Evolutionary conservation across 1,140 invertebrate genomes (phyloP).

Genomic region (Aplysia californica): DNA sequence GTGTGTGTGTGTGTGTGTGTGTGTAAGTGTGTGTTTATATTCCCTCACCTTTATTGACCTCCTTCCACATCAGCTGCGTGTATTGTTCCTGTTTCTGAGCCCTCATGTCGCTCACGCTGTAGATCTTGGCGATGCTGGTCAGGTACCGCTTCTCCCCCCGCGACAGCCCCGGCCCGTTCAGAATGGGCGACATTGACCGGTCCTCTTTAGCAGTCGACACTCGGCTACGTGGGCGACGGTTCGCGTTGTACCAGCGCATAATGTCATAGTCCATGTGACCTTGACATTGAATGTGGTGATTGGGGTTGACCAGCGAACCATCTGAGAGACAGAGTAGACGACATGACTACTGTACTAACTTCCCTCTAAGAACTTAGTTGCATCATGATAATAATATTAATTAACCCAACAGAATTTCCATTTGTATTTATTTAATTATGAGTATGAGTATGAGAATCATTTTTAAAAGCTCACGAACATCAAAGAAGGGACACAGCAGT

Average conservation of each 20-base stretch:
- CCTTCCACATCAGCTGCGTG: conserved; percentile 33
- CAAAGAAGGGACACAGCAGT: too few relatives aligned
- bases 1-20: too few relatives aligned
- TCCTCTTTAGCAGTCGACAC: neutral
- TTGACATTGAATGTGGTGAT: conserved; percentile 38
- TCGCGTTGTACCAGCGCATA: neutral
- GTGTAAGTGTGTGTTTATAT: too few relatives aligned
- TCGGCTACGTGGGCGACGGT: neutral
- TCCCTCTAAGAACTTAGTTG: too few relatives aligned
- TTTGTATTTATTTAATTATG: too few relatives aligned
- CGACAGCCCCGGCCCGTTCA: conserved; percentile 37
- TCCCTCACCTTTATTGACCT: conserved; percentile 45
- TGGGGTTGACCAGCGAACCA: conserved; percentile 40
- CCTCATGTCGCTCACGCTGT: conserved; percentile 44
- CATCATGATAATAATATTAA: too few relatives aligned
- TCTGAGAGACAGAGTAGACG: conserved; percentile 21
- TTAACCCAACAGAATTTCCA: too few relatives aligned
- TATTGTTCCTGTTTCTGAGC: conserved; percentile 47
- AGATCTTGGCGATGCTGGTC: conserved; percentile 46
- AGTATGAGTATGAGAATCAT: too few relatives aligned
- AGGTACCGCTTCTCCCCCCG: conserved; percentile 44
- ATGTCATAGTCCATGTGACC: conserved; percentile 23
- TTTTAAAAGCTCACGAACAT: too few relatives aligned
- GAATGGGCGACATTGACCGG: conserved; percentile 24
- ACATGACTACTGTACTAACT: neutral